Percentiles rank a stretch among this genome's conserved stretches.
Conservation (phyloP, 1,140 invertebrate genomes). For the Cyrtorhinus lividipennis region DNA sequence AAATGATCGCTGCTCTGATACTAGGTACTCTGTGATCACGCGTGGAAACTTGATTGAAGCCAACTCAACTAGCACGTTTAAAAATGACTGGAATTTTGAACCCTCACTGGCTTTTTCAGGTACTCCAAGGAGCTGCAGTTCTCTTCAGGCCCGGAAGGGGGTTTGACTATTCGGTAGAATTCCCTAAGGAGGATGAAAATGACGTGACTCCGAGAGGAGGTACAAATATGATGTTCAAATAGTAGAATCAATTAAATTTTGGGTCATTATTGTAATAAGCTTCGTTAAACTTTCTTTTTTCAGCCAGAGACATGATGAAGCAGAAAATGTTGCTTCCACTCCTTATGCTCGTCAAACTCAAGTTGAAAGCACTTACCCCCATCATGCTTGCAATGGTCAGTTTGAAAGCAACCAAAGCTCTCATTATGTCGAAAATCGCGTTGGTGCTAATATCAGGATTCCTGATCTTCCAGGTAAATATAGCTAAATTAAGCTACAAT, state of each 20-base stretch:
- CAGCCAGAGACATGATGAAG: conserved; percentile 49
- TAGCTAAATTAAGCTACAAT: no score
- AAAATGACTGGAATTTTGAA: no score
- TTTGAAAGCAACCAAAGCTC: conserved; percentile 64
- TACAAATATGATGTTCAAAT: no score
- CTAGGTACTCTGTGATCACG: no score
- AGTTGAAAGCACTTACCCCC: conserved; percentile 67
- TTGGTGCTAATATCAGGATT: conserved; percentile 63
- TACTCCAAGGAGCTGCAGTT: conserved; percentile 30
- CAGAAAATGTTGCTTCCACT: conserved; percentile 66
- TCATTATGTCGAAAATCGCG: conserved; percentile 65
- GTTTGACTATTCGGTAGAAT: conserved; percentile 43
- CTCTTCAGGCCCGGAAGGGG: conserved; percentile 33
- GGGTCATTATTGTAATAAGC: no score
- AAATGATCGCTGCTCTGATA: no score
- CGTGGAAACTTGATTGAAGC: no score
- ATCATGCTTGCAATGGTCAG: conserved; percentile 61
- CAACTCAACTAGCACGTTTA: no score
- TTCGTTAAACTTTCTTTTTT: no score
- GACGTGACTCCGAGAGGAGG: conserved; percentile 19
- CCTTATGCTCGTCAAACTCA: conserved; percentile 60
- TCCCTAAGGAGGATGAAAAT: conserved; percentile 28
- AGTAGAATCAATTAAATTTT: no score
- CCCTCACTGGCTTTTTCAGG: conserved; percentile 14
- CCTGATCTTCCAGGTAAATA: conserved; percentile 44